Evolutionary conservation across 92 coral and sea anemone species (phyloP), one percentile per base, ranked within the genome.

Genomic region (Blastomussa wellsi): DNA sequence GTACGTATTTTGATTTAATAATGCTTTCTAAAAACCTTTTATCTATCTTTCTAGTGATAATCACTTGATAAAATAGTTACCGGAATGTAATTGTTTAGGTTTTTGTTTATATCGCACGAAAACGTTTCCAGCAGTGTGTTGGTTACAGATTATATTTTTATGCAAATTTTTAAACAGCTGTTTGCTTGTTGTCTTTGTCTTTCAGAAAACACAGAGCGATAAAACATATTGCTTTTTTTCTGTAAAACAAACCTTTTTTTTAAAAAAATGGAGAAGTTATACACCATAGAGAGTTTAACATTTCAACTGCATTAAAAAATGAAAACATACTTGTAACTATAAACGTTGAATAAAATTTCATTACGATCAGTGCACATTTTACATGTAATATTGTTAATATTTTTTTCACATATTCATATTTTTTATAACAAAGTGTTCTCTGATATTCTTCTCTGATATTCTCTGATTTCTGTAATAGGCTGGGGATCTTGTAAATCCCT

Each of bases 401-500:
- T 8, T 44, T 44, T 44, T 3, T 41, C 7, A 41, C 7, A 41
- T n/a, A 15, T 55, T 12, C 4, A 29, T 2, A 47, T 31, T 33
- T 28, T 36, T 78, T 39, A 2, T n/a, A n/a, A n/a, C n/a, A n/a
- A n/a, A n/a, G n/a, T n/a, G n/a, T n/a, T n/a, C n/a, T n/a, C n/a
- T n/a, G n/a, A n/a, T n/a, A n/a, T n/a, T n/a, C n/a, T n/a, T n/a
- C n/a, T n/a, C n/a, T n/a, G n/a, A n/a, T 35, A 5, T 17, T 66
- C 2, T 20, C 41, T 70, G 48, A 36, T 70, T 19, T 59, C 72
- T 36, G 1, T 69, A 52, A 31, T 86, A 97, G 99, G 98, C 99
- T 41, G 99, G 98, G 9, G 97, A 95, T 49, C 96, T 97, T 77
- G 98, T 87, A 6, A 97, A 93, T 81, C 99, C 99, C 22, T 32